Evolutionary conservation across 2,113 vertebrate species (phyloP), one percentile per base, ranked within the genome.

Genomic region (Gallinago paraguaiae): DNA sequence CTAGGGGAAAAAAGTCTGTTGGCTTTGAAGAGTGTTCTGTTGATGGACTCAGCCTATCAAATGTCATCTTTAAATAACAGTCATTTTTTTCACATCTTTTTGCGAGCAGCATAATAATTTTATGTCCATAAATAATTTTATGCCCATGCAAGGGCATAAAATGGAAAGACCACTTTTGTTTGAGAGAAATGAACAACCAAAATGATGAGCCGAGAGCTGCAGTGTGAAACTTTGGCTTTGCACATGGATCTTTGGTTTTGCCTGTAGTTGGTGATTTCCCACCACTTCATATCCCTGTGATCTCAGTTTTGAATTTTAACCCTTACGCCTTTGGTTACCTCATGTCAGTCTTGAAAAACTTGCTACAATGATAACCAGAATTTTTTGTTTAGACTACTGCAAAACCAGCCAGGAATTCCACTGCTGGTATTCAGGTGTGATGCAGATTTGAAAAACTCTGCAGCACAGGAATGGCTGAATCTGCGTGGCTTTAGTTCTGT

Each of bases 101-200:
- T 91, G 28, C 71, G 90, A 71, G 88, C 61, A 92, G 60, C 69
- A n/a, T n/a, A n/a, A n/a, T n/a, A n/a, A n/a, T n/a, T n/a, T n/a
- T n/a, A n/a, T n/a, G n/a, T n/a, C n/a, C n/a, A n/a, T n/a, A n/a
- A n/a, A n/a, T n/a, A n/a, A n/a, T n/a, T n/a, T n/a, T n/a, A n/a
- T n/a, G n/a, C n/a, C 61, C 45, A 35, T 3, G 1, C 48, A 48
- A 0, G n/a, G 35, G 22, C 41, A 7, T 57, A 20, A 81, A 79
- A 68, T 19, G 57, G 77, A 78, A 84, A 82, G 25, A 10, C 11
- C 64, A 9, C 46, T 92, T 92, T 56, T 76, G 37, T 88, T 75
- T 48, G 35, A 68, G 56, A 56, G 45, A 60, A 88, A 10, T 1
- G 48, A 68, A 48, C 6, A 61, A 63, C 28, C 2, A 1, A 31